phyloP scores from a whole-genome alignment of 1,140 invertebrate genomes.

The Eulimnadia texana region DNA sequence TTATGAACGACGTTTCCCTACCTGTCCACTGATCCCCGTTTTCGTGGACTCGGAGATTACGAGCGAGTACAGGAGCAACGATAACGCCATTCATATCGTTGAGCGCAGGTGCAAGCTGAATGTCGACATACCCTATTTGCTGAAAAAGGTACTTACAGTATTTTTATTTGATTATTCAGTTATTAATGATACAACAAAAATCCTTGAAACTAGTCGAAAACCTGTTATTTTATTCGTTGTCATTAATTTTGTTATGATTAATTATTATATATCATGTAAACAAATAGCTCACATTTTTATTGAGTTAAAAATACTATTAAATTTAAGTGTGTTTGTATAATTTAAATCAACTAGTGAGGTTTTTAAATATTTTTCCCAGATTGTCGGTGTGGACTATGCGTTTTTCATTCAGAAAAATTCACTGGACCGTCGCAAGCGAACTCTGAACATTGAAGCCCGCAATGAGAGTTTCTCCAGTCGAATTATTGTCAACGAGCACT shows the following conservation, averaged over 20 bases:
- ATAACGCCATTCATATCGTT: constrained; percentile 65
- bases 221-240: too few relatives aligned
- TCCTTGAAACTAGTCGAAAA: too few relatives aligned
- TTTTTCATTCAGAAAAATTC: constrained; percentile 88
- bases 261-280: too few relatives aligned
- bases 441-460: constrained; percentile 77
- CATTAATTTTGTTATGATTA: too few relatives aligned
- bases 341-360: too few relatives aligned
- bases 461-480: constrained; percentile 84
- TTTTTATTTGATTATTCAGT: too few relatives aligned
- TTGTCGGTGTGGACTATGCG: constrained; percentile 84
- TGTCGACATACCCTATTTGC: constrained; percentile 86
- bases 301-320: too few relatives aligned
- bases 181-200: too few relatives aligned
- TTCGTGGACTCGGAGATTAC: constrained; percentile 79
- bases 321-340: too few relatives aligned
- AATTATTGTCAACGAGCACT: constrained; percentile 79
- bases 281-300: too few relatives aligned
- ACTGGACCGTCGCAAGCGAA: constrained; percentile 59
- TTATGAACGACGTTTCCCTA: constrained; percentile 84
- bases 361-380: constrained; percentile 49
- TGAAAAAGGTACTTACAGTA: constrained; percentile 62
- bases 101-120: constrained; percentile 80
- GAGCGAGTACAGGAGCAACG: constrained; percentile 57
- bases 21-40: constrained; percentile 86